Evolutionary conservation across 2,113 vertebrate species (phyloP), one percentile per base, ranked within the genome.

Genomic region (Carollia perspicillata): DNA sequence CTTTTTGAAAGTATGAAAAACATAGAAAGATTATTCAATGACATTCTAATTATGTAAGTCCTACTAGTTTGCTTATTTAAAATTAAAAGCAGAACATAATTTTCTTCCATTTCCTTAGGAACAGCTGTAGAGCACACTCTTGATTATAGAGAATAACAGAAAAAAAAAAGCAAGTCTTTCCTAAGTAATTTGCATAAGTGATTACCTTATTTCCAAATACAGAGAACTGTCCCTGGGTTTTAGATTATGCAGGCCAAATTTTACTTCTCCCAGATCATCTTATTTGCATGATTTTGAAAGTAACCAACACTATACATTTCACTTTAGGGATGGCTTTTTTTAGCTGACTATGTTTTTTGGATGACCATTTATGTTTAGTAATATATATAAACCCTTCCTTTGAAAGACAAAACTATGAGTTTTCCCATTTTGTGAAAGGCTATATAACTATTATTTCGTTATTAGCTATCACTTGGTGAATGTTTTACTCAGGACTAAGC

Each of bases 131-230:
- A 4, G 40, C 26, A 77, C 1, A 20, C 23, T 83, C 55, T 26
- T 79, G 20, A 94, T 94, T 72, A 55, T n/a, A 26, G 40, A 74
- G 20, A 92, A 17, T 37, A 17, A 42, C 95, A 74, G 8, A 16
- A 51, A n/a, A 89, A n/a, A 89, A 94, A 94, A 94, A 93, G 20
- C 4, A 6, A 80, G n/a, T 22, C 72, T 91, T 91, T 23, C 51
- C 83, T 49, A 91, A 78, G 72, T 58, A 20, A 79, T 89, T 28
- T 86, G 63, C 53, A 28, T 74, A 85, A 60, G 37, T 40, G 71
- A 84, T 71, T 66, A 90, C 53, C 51, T 75, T 47, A 60, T 53
- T 95, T 80, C 80, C 72, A 94, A 97, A 94, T 20, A 51, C 55
- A 71, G 89, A 88, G 86, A 85, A 84, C 40, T 35, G 84, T 18